A percentile compares a stretch with the other conserved stretches of the same genome.
Evolutionary conservation across 2,797 vertebrate species (phyloP).

Genomic region (Percopsis omiscomaycus): DNA sequence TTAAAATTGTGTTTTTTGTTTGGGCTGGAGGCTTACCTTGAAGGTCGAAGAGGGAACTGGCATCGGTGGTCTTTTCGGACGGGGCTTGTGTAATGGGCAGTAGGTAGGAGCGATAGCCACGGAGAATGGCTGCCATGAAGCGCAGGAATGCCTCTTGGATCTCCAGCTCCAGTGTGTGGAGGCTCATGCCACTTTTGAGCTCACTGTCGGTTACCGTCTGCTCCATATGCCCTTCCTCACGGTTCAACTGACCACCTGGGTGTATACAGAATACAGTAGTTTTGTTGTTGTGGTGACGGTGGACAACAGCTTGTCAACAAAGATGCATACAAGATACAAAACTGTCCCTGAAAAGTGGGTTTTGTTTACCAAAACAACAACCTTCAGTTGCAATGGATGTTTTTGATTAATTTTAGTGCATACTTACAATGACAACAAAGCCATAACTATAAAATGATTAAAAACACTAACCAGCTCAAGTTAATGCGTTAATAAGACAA

Average conservation of each 20-base stretch:
- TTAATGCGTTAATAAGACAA: too few species aligned
- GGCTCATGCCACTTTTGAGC: slow-evolving; percentile 84
- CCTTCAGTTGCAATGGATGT: too few species aligned
- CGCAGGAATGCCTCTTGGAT: slow-evolving; percentile 97
- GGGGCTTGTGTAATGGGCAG: slow-evolving; percentile 96
- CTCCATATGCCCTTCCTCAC: slow-evolving; percentile 90
- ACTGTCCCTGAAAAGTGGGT: too few species aligned
- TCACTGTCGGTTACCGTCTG: slow-evolving; percentile 87
- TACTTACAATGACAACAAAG: too few species aligned
- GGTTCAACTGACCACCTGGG: slow-evolving; percentile 88
- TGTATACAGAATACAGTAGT: slow-evolving; percentile 1
- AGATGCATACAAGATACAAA: too few species aligned
- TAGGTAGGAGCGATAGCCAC: slow-evolving; percentile 94
- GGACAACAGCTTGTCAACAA: too few species aligned
- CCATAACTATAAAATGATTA: too few species aligned
- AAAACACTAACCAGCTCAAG: too few species aligned
- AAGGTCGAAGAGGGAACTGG: slow-evolving; percentile 92
- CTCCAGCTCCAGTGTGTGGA: slow-evolving; percentile 93
- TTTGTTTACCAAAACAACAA: too few species aligned
- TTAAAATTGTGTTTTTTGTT: not conserved
- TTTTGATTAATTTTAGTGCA: too few species aligned
- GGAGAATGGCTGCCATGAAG: slow-evolving; percentile 97
- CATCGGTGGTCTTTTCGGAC: slow-evolving; percentile 97
- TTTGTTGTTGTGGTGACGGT: too few species aligned
- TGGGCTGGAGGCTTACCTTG: slow-evolving; percentile 80